phyloP scores from a whole-genome alignment of 2,888 invertebrate species.

The Drosophila paracracens region DNA sequence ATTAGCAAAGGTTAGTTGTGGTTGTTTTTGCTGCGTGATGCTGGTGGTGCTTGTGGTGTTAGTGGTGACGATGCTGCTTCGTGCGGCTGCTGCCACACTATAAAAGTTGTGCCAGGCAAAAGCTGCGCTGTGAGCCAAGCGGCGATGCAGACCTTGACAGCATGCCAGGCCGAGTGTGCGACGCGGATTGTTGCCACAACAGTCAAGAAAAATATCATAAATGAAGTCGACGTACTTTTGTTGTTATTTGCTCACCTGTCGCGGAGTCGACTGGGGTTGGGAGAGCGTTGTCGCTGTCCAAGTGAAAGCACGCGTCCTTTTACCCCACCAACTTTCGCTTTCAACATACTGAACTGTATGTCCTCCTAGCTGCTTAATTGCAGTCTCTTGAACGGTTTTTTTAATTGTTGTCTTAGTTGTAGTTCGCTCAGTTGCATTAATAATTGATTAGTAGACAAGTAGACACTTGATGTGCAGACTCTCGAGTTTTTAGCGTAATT shows the following conservation, averaged over 20 bases:
- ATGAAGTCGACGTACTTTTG: conserved; percentile 43
- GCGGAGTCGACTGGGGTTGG: conserved; percentile 6
- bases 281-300: conserved; percentile 6
- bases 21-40: conserved; percentile 34
- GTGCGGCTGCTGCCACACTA: conserved; percentile 21
- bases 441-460: conserved; percentile 56
- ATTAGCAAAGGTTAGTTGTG: conserved; percentile 75
- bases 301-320: conserved; percentile 36
- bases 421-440: conserved; percentile 43
- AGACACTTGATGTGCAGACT: conserved; percentile 17
- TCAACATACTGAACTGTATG: conserved; percentile 7
- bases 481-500: conserved; percentile 44
- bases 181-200: conserved; percentile 51
- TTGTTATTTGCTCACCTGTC: conserved; percentile 48
- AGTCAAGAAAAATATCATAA: conserved; percentile 27
- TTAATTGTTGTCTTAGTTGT: conserved; percentile 41
- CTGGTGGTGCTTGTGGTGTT: conserved; percentile 1
- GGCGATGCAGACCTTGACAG: conserved; percentile 54
- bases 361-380: conserved; percentile 36
- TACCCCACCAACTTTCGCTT: conserved; percentile 43
- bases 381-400: conserved; percentile 17
- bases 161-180: conserved; percentile 24
- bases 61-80: conserved; percentile 11
- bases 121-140: conserved; percentile 65
- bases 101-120: conserved; percentile 47